Conservation (phyloP, 2,888 invertebrate species). For the Heliconius sara region DNA sequence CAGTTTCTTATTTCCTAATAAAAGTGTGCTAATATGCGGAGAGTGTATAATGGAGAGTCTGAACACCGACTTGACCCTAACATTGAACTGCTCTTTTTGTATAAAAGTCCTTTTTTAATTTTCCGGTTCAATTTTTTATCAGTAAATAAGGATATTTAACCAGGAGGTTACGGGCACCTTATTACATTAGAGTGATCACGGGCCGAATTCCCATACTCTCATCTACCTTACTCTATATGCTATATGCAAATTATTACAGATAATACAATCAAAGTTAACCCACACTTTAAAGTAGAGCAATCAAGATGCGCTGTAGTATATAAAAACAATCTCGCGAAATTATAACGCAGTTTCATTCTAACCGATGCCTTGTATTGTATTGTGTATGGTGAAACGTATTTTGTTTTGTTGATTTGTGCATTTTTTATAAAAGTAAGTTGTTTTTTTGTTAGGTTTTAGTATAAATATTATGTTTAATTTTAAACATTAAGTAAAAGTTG, state of each 20-base stretch:
- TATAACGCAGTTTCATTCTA: slow-evolving; percentile 61
- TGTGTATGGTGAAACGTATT: slow-evolving; percentile 12
- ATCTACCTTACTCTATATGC: no score
- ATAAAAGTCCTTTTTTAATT: no score
- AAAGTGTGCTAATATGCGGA: not conserved
- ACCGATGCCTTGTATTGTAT: slow-evolving; percentile 23
- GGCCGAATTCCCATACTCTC: no score
- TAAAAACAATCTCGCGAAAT: slow-evolving; percentile 69
- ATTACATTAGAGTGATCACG: no score
- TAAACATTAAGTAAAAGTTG: not conserved
- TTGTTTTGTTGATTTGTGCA: not conserved
- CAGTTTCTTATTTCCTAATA: no score
- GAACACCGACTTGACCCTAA: not conserved
- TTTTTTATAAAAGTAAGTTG: not conserved
- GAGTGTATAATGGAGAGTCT: slow-evolving; percentile 40
- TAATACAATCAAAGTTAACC: not conserved
- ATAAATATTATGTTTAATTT: not conserved
- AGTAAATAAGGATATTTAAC: no score
- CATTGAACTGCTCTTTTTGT: no score
- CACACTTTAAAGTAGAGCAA: slow-evolving; percentile 14
- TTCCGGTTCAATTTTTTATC: no score
- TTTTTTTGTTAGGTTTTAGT: not conserved
- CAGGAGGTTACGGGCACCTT: no score
- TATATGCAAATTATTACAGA: not conserved
- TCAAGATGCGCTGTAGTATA: slow-evolving; percentile 52